These are phyloP conservation scores for Naja naja DNA, from an alignment of 2,113 vertebrate genomes.

Conservation along the genomic window DNA sequence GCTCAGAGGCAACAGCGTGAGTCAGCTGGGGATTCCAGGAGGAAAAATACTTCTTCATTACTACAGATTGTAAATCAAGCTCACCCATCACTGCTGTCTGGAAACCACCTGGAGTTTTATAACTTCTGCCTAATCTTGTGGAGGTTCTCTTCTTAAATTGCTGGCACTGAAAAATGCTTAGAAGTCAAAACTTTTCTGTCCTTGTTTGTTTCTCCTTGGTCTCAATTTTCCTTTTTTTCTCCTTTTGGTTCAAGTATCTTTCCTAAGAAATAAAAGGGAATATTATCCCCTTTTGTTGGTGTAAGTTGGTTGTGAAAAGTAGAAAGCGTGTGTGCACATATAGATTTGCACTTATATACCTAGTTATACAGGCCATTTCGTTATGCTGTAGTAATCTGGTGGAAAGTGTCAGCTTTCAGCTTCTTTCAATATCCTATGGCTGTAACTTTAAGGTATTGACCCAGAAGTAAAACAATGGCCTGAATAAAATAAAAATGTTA, in stretches of 20 bases:
- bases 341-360: background rate
- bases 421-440: constrained; percentile 64
- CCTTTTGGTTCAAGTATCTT: background rate
- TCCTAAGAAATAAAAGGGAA: constrained; percentile 11
- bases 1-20: background rate
- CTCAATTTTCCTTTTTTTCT: background rate
- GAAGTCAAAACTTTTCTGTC: background rate
- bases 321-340: background rate
- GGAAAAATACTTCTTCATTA: background rate
- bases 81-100: background rate
- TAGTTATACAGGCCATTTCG: background rate
- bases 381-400: constrained; percentile 35
- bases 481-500: constrained; percentile 85
- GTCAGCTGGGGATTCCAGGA: background rate
- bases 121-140: background rate
- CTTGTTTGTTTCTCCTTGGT: background rate
- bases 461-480: constrained; percentile 77
- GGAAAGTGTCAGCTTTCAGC: constrained; percentile 66
- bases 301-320: constrained; percentile 18
- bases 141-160: background rate
- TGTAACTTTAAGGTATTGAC: constrained; percentile 79
- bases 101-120: background rate
- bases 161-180: background rate
- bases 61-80: background rate
- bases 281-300: constrained; percentile 3